These are phyloP conservation scores for Garra rufa DNA, from an alignment of 2,113 vertebrate species.

Conservation along the genomic window DNA sequence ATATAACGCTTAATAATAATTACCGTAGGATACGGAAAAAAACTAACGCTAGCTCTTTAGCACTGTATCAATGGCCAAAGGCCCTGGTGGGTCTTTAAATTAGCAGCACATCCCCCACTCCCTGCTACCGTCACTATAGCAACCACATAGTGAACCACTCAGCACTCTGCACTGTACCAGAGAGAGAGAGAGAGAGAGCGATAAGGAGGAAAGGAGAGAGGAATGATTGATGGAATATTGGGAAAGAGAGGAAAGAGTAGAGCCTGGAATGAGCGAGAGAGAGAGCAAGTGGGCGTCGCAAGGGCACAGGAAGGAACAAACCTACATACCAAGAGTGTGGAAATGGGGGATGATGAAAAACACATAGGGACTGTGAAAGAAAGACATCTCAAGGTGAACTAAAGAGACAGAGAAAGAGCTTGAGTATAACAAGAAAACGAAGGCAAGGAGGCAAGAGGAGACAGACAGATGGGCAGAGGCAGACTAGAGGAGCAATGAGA, in stretches of 20 bases:
- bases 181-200: background rate
- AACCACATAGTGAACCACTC: conserved; percentile 57
- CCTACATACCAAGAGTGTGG: background rate
- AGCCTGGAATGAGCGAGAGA: background rate
- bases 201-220: conserved; percentile 9
- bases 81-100: conserved; percentile 60
- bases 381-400: conserved; percentile 17
- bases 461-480: conserved; percentile 43
- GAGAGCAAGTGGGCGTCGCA: background rate
- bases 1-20: conserved; percentile 7
- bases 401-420: background rate
- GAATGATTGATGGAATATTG: conserved; percentile 24
- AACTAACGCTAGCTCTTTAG: conserved; percentile 7
- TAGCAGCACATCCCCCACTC: conserved; percentile 57
- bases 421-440: background rate
- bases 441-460: background rate
- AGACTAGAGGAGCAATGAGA: conserved; percentile 1
- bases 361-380: background rate
- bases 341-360: background rate
- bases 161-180: conserved; percentile 38
- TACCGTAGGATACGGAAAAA: background rate
- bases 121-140: conserved; percentile 63
- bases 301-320: conserved; percentile 6
- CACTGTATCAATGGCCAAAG: conserved; percentile 33
- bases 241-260: background rate